Conservation (phyloP, 1,140 invertebrate species). For the Caenorhabditis tropicalis region DNA sequence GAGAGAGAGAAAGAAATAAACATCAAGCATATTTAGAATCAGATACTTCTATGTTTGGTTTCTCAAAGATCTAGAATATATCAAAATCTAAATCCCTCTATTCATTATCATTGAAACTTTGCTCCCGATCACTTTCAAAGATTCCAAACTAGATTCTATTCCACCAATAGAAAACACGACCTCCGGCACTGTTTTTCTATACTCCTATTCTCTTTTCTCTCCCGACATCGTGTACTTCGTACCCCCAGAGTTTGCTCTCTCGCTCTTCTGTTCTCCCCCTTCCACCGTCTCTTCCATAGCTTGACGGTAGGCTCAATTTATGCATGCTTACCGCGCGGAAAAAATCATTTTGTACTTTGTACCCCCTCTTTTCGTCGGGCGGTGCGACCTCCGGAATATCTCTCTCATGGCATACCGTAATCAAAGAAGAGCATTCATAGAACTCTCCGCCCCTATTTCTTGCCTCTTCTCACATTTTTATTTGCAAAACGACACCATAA, state of each 20-base stretch:
- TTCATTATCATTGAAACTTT: neutral
- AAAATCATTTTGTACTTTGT: constrained; percentile 37
- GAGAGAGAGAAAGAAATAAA: no score
- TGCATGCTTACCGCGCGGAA: constrained; percentile 9
- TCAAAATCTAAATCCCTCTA: no score
- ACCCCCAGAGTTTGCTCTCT: neutral
- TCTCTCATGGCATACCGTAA: neutral
- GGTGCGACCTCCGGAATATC: neutral
- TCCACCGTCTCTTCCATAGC: neutral
- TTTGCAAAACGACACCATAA: constrained; percentile 27
- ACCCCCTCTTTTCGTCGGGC: neutral
- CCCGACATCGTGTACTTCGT: constrained; percentile 4
- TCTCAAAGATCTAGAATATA: no score
- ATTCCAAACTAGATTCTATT: neutral
- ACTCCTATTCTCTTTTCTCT: neutral
- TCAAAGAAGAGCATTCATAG: neutral
- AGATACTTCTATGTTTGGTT: no score
- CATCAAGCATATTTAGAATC: no score
- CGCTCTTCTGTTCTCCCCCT: neutral
- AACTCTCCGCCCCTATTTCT: neutral
- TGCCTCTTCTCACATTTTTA: constrained; percentile 16
- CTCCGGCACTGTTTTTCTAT: neutral
- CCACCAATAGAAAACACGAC: neutral
- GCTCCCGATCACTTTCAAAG: neutral
- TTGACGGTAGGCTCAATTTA: neutral